Conservation (phyloP, 30 jellyfish, hydroid and myxozoan genomes). For the Hydra vulgaris region DNA sequence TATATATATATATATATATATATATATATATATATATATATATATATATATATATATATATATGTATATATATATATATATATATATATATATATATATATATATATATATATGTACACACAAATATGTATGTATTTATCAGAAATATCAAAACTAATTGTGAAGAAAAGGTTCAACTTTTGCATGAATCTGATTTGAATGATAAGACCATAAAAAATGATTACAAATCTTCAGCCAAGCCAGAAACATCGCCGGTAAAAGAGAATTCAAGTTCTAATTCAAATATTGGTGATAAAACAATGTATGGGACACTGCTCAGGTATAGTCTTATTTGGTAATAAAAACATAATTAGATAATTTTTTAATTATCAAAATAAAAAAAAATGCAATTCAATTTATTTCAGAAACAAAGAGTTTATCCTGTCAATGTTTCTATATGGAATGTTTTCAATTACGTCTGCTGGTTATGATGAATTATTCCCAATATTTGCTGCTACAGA, state of each 20-base stretch:
- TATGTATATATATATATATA: no score
- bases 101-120: no score
- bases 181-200: background rate
- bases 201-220: background rate
- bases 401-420: background rate
- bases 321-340: background rate
- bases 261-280: background rate
- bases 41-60: no score
- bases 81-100: no score
- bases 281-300: no score
- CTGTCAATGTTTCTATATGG: background rate
- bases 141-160: background rate
- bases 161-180: background rate
- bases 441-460: background rate
- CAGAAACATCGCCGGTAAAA: background rate
- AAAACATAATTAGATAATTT: no score
- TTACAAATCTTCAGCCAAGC: background rate
- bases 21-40: no score
- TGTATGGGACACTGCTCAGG: background rate
- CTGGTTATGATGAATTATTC: background rate
- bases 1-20: no score
- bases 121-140: no score
- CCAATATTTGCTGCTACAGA: background rate
- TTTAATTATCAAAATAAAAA: no score
- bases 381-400: no score